Conservation (phyloP, 2,888 invertebrate species). For the Latheticus oryzae region DNA sequence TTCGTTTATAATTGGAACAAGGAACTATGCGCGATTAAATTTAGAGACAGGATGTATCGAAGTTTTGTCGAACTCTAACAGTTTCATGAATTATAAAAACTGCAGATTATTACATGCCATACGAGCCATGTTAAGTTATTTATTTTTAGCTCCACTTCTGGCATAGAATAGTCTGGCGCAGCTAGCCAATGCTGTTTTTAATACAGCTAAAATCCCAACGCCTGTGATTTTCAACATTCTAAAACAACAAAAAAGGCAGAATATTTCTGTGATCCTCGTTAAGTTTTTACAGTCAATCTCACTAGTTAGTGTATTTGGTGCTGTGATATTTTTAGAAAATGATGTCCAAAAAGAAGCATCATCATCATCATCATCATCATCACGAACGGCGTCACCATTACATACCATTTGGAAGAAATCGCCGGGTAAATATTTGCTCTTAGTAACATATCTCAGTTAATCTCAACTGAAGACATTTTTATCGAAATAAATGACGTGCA, state of each 20-base stretch:
- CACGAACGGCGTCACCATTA: slow-evolving; percentile 55
- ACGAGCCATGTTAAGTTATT: slow-evolving; percentile 42
- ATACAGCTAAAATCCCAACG: slow-evolving; percentile 36
- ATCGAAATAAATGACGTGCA: slow-evolving; percentile 30
- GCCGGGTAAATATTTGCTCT: slow-evolving; percentile 55
- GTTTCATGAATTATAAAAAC: slow-evolving; percentile 14
- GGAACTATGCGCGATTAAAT: slow-evolving; percentile 4
- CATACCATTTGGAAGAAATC: slow-evolving; percentile 58
- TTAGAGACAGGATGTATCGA: slow-evolving; percentile 5
- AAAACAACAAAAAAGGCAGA: slow-evolving; percentile 23
- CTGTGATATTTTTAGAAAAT: slow-evolving; percentile 46
- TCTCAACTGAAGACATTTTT: slow-evolving; percentile 22
- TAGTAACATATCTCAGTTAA: slow-evolving; percentile 1
- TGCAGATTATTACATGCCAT: slow-evolving; percentile 13
- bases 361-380: slow-evolving; percentile 45
- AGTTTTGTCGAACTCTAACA: background rate
- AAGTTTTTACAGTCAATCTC: too few relatives aligned
- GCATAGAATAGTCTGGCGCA: slow-evolving; percentile 50
- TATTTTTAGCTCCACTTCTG: slow-evolving; percentile 61
- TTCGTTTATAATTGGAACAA: slow-evolving; percentile 19
- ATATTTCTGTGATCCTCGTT: slow-evolving; percentile 17
- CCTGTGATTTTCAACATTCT: slow-evolving; percentile 40
- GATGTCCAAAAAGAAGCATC: slow-evolving; percentile 50
- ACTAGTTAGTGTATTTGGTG: slow-evolving; percentile 24
- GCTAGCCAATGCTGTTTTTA: slow-evolving; percentile 37